Evolutionary conservation across 2,113 vertebrate genomes (phyloP).

Genomic region (Ranitomeya imitator): DNA sequence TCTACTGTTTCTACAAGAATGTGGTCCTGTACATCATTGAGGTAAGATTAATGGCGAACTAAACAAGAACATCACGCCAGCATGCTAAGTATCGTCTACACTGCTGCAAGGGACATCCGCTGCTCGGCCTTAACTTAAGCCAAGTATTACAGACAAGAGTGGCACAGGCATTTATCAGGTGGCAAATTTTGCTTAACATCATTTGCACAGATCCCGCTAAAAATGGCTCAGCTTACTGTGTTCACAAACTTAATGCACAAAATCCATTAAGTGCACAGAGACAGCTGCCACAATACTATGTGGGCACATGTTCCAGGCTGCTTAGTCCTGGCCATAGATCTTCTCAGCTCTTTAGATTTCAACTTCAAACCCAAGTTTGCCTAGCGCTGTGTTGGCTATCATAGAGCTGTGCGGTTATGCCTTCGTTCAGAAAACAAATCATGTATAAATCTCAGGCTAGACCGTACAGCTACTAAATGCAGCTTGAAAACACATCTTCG

Average conservation of each 20-base stretch:
- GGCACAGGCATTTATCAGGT: constrained; percentile 55
- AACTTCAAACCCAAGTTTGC: constrained; percentile 51
- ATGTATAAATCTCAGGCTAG: constrained; percentile 28
- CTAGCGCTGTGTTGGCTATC: constrained; percentile 27
- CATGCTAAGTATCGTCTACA: constrained; percentile 7
- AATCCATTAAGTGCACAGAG: constrained; percentile 34
- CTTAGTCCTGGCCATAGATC: constrained; percentile 8
- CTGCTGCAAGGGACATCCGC: constrained; percentile 22
- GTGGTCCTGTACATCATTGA: constrained; percentile 98
- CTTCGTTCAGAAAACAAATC: constrained; percentile 48
- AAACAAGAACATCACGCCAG: constrained; percentile 15
- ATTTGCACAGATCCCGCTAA: constrained; percentile 11
- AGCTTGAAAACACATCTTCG: constrained; percentile 8
- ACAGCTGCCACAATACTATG: constrained; percentile 48
- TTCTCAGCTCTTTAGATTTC: constrained; percentile 51
- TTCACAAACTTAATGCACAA: constrained; percentile 23
- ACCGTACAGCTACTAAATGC: constrained; percentile 49
- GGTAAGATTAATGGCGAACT: constrained; percentile 73
- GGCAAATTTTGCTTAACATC: constrained; percentile 24
- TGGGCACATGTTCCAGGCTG: constrained; percentile 38
- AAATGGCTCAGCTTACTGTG: constrained; percentile 13
- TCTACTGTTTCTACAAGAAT: constrained; percentile 99
- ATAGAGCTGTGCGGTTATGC: neutral
- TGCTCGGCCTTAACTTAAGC: constrained; percentile 20
- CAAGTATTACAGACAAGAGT: constrained; percentile 49